Conservation (phyloP, 2,888 invertebrate genomes). For the Imbricaverruca yamaguchii region DNA sequence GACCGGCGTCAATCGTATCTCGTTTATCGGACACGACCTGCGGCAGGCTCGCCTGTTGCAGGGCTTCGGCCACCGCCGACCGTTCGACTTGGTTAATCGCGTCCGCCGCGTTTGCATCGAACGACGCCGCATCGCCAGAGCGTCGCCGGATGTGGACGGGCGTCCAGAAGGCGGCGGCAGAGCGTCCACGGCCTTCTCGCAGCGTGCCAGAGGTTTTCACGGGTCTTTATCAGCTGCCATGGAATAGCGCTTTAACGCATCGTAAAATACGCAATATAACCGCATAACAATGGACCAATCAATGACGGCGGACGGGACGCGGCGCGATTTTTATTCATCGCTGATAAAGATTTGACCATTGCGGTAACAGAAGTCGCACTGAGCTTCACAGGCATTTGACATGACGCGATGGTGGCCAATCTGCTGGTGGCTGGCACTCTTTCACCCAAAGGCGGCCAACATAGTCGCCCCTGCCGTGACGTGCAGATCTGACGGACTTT, state of each 20-base stretch:
- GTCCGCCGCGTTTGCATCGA: neutral
- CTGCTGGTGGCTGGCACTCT: neutral
- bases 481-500: neutral
- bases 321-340: slow-evolving; percentile 6
- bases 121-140: neutral
- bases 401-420: slow-evolving; percentile 6
- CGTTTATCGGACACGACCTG: too few species aligned
- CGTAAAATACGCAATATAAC: slow-evolving; percentile 7
- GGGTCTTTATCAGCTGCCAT: neutral
- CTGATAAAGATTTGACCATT: slow-evolving; percentile 13
- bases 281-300: neutral
- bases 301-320: neutral
- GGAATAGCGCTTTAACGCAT: neutral
- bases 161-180: neutral
- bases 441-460: neutral
- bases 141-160: neutral
- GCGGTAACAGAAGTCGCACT: neutral
- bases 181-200: neutral
- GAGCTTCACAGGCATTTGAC: neutral
- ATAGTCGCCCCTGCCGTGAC: neutral
- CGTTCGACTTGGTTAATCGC: neutral
- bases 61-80: too few species aligned
- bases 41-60: too few species aligned
- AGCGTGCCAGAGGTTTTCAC: neutral
- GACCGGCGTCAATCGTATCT: neutral